Conservation (phyloP, 2,888 invertebrate species). For the Petrolisthes manimaculis region DNA sequence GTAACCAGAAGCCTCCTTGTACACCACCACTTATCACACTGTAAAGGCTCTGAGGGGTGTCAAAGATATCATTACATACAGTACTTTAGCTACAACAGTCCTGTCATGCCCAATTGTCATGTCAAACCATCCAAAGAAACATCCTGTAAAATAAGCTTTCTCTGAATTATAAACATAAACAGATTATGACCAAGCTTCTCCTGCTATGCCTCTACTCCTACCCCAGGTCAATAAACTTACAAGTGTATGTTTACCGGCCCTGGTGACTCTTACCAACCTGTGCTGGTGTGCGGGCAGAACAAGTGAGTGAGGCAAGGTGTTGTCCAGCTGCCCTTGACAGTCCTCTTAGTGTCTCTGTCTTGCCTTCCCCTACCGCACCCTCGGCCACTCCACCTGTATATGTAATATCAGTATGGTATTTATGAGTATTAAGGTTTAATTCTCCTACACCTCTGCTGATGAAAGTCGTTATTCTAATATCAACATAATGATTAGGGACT, state of each 20-base stretch:
- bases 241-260: too few species aligned
- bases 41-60: slow-evolving; percentile 33
- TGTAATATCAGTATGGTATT: too few species aligned
- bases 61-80: too few species aligned
- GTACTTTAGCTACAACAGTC: too few species aligned
- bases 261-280: slow-evolving; percentile 41
- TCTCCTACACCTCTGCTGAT: too few species aligned
- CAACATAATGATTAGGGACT: too few species aligned
- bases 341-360: slow-evolving; percentile 43
- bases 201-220: background rate
- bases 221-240: too few species aligned
- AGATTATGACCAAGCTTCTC: background rate
- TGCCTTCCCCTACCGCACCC: slow-evolving; percentile 45
- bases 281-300: slow-evolving; percentile 27
- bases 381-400: slow-evolving; percentile 45
- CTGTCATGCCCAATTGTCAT: background rate
- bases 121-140: background rate
- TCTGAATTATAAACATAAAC: too few species aligned
- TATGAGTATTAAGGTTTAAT: too few species aligned
- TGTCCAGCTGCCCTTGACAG: slow-evolving; percentile 43
- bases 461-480: too few species aligned
- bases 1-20: slow-evolving; percentile 51
- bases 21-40: slow-evolving; percentile 38
- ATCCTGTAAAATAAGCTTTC: too few species aligned
- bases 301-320: slow-evolving; percentile 44